phyloP scores from a whole-genome alignment of 2,797 vertebrate genomes.

The Gymnoscopelus braueri region DNA sequence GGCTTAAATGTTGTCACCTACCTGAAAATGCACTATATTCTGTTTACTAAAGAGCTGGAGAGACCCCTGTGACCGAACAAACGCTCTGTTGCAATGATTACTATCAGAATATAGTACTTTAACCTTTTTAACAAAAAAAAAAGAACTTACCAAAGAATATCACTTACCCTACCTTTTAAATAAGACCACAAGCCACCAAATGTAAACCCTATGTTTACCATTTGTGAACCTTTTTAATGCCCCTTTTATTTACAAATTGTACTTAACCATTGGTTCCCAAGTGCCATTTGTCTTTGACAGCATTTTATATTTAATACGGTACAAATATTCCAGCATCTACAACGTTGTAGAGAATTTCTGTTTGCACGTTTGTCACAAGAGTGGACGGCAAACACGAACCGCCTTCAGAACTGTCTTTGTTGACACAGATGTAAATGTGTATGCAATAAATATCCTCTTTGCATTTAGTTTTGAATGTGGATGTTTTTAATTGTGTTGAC shows the following conservation, averaged over 20 bases:
- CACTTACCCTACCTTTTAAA: too few relatives aligned
- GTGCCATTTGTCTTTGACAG: conserved; percentile 17
- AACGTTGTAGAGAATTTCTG: conserved; percentile 3
- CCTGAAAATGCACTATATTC: too few relatives aligned
- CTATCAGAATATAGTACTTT: too few relatives aligned
- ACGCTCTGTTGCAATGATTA: too few relatives aligned
- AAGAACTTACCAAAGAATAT: too few relatives aligned
- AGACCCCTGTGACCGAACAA: too few relatives aligned
- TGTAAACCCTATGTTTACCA: neutral
- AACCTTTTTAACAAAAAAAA: too few relatives aligned
- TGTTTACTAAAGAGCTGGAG: too few relatives aligned
- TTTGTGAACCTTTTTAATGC: neutral
- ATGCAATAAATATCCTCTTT: conserved; percentile 40
- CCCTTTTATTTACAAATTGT: neutral
- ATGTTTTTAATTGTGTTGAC: neutral
- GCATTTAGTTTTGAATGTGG: conserved; percentile 10
- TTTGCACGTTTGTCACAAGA: neutral
- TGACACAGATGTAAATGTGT: conserved; percentile 38
- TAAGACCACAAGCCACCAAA: neutral
- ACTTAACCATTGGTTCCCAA: conserved; percentile 4
- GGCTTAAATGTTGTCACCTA: too few relatives aligned
- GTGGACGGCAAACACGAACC: too few relatives aligned
- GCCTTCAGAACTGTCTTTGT: conserved; percentile 14
- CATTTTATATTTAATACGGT: neutral
- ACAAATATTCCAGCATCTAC: neutral